These are phyloP conservation scores for Hipparchia semele DNA, from an alignment of 2,888 invertebrate species.

Conservation along the genomic window DNA sequence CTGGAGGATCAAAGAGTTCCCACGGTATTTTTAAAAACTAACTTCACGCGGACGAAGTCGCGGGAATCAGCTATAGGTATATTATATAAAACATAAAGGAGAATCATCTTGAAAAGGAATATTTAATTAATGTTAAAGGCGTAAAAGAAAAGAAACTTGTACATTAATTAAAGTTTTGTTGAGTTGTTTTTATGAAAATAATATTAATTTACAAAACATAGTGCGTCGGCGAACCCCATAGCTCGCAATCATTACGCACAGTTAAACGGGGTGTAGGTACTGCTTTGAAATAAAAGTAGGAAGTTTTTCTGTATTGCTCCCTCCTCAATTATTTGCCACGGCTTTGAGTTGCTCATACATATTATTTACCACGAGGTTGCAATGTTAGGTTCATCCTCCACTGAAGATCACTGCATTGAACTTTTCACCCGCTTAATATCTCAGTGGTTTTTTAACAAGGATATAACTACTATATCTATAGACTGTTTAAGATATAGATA, in stretches of 20 bases:
- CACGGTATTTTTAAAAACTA: no score
- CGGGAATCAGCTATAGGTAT: no score
- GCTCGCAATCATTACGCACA: conserved; percentile 6
- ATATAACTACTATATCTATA: background rate
- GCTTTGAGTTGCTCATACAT: conserved; percentile 29
- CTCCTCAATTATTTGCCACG: conserved; percentile 27
- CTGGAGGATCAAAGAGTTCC: no score
- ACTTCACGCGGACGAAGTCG: no score
- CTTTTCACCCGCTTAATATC: background rate
- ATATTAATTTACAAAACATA: background rate
- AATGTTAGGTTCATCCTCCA: conserved; percentile 9
- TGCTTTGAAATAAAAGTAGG: conserved; percentile 18
- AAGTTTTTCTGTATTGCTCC: conserved; percentile 22
- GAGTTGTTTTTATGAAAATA: background rate
- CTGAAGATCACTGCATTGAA: background rate
- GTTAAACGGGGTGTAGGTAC: conserved; percentile 19
- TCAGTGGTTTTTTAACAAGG: background rate
- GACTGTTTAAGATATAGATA: no score
- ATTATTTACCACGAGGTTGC: conserved; percentile 14
- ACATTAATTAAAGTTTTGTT: background rate
- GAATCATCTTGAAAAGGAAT: no score
- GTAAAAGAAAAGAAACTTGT: no score
- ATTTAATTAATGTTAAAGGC: no score
- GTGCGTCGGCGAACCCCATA: background rate
- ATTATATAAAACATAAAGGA: no score